phyloP scores from a whole-genome alignment of 2,113 vertebrate genomes.

The Maylandia zebra region DNA sequence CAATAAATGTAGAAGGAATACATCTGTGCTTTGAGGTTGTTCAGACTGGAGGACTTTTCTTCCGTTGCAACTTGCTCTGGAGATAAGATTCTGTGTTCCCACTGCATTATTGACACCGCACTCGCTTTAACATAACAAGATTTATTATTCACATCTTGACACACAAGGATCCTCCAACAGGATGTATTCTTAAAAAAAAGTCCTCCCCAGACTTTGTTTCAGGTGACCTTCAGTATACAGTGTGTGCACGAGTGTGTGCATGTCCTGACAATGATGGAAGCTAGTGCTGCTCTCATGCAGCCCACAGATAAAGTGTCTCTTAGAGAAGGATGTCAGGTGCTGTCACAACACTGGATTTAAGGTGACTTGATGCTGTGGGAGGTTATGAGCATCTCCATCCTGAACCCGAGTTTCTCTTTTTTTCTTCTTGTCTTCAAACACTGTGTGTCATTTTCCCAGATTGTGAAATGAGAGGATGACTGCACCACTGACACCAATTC shows the following conservation, averaged over 20 bases:
- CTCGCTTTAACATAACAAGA: not conserved
- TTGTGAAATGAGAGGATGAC: not conserved
- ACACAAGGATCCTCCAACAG: not conserved
- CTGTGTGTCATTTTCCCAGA: not conserved
- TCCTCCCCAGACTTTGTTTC: not conserved
- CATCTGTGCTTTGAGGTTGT: not conserved
- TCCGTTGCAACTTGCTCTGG: not conserved
- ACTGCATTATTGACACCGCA: not conserved
- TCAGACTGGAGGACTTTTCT: not conserved
- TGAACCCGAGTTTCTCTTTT: not conserved
- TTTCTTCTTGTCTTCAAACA: not conserved
- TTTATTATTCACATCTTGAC: conserved; percentile 1
- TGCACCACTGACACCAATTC: not conserved
- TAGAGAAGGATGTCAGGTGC: conserved; percentile 16
- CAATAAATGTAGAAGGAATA: not conserved
- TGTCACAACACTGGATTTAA: conserved; percentile 39
- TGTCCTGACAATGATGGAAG: conserved; percentile 15
- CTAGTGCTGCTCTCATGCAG: not conserved
- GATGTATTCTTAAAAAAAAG: not conserved
- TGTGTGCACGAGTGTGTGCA: not conserved
- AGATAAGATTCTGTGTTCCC: not conserved
- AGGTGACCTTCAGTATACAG: conserved; percentile 1
- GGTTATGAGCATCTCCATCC: not conserved
- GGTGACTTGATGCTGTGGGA: conserved; percentile 3
- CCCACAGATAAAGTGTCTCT: conserved; percentile 24